These are phyloP conservation scores for Triplophysa dalaica DNA, from an alignment of 2,113 vertebrate species.

Conservation along the genomic window DNA sequence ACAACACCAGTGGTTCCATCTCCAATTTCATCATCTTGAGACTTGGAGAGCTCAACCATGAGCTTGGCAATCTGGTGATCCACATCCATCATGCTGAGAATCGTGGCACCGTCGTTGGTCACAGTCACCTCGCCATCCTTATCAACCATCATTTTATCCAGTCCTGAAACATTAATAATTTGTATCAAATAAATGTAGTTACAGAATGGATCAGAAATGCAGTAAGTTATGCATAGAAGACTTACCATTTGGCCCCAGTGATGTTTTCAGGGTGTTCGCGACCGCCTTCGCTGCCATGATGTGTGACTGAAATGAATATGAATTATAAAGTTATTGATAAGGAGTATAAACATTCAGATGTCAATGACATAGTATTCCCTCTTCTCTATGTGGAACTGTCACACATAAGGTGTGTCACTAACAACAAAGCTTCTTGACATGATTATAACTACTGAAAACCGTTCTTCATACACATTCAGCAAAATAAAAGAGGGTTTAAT, in stretches of 20 bases:
- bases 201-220: neutral
- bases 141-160: conserved; percentile 99
- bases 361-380: too few relatives aligned
- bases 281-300: conserved; percentile 98
- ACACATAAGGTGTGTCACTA: neutral
- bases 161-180: conserved; percentile 71
- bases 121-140: conserved; percentile 95
- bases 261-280: conserved; percentile 91
- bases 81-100: conserved; percentile 97
- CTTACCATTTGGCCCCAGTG: conserved; percentile 94
- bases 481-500: neutral
- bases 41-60: conserved; percentile 97
- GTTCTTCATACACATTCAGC: neutral
- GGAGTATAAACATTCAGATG: neutral
- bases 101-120: conserved; percentile 99
- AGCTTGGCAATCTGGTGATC: conserved; percentile 98
- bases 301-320: conserved; percentile 85
- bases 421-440: neutral
- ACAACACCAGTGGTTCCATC: conserved; percentile 98
- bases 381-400: neutral
- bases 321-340: neutral
- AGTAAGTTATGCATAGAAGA: neutral
- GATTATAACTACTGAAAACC: neutral
- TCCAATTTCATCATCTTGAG: conserved; percentile 98
- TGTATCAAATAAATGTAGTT: neutral